Evolutionary conservation across 1,140 invertebrate genomes (phyloP), one percentile per base, ranked within the genome.

Genomic region (Drosophila erecta): DNA sequence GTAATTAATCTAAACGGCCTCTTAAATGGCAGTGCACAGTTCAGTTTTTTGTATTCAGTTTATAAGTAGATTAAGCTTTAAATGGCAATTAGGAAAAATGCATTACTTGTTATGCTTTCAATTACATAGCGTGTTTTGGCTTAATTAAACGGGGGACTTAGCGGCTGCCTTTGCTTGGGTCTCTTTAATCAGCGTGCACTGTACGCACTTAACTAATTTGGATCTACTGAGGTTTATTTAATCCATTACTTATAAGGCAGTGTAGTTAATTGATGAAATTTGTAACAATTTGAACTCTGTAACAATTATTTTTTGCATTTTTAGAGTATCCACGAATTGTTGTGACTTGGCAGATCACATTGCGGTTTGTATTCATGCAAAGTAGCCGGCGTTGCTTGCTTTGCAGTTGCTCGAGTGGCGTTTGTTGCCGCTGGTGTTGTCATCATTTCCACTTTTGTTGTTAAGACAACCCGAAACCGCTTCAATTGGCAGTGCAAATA

Each of bases 401-500:
- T 47, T 44, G 57, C 43, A 44, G 77, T 20, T 73, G 40, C 57
- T 50, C 35, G 57, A 49, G 57, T 50, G 47, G 20, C 24, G 24
- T 24, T 44, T 81, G 53, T 14, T 60, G 53, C 15, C 53, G 76
- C 11, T 56, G 61, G 27, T 62, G 70, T 30, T 75, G 70, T 74
- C 70, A 70, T 73, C 74, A 64, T 65, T 73, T 73, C 60, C 47
- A 50, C 20, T 35, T 51, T 11, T 38, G 46, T 44, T 38, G 60
- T 37, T 27, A 49, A 61, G 44, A 37, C 33, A 27, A 46, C 43
- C 62, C 56, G 67, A 66, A 79, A 22, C 70, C 60, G 81, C 76
- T 85, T 80, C 76, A 81, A 85, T 84, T 85, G 81, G 50, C 78
- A 72, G 62, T 57, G 60, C 75, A 86, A 86, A 86, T 86, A 86